A percentile compares a stretch with the other conserved stretches of the same genome.
Evolutionary conservation across 2,888 invertebrate genomes (phyloP).

Genomic region (Rhogogaster chlorosoma): DNA sequence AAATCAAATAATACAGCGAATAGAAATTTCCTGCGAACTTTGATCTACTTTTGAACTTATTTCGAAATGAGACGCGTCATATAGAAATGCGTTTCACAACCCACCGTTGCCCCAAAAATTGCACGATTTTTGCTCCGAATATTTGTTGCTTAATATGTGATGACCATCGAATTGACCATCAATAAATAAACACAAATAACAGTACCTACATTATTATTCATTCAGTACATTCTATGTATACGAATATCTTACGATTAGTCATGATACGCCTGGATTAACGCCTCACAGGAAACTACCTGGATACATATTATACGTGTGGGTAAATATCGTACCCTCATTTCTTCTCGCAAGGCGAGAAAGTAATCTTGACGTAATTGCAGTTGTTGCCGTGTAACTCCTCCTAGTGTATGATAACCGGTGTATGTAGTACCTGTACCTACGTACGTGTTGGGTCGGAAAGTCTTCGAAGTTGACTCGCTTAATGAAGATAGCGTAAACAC

Average conservation of each 20-base stretch:
- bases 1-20: no score
- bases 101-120: no score
- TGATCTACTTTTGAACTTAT: no score
- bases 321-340: not conserved
- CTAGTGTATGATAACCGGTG: not conserved
- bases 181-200: not conserved
- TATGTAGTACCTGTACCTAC: not conserved
- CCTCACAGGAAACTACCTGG: not conserved
- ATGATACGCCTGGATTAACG: not conserved
- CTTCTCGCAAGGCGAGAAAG: not conserved
- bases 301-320: not conserved
- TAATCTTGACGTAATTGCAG: conserved; percentile 22
- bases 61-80: no score
- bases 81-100: no score
- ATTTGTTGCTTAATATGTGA: not conserved
- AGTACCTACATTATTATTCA: not conserved
- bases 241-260: not conserved
- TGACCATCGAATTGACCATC: not conserved
- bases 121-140: no score
- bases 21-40: no score
- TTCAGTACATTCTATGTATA: not conserved
- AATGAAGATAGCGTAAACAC: conserved; percentile 23
- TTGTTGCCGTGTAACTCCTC: not conserved
- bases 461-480: not conserved
- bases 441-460: not conserved